Evolutionary conservation across 2,888 invertebrate genomes (phyloP).

Genomic region (Sinodicranocentrus sp.): DNA sequence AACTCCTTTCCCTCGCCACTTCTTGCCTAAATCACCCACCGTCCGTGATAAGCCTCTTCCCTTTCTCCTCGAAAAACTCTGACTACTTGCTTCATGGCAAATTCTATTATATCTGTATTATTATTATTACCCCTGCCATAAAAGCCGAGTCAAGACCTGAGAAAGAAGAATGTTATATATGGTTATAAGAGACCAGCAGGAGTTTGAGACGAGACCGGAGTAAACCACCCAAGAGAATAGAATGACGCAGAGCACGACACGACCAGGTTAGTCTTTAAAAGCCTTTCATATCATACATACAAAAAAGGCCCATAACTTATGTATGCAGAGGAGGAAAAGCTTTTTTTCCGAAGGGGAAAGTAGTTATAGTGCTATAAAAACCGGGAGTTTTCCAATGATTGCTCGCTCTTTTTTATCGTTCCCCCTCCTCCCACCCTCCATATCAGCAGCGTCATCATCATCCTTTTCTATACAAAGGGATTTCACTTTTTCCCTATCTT

Average conservation of each 20-base stretch:
- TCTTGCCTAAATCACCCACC: conserved; percentile 63
- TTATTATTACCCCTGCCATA: conserved; percentile 60
- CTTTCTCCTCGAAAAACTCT: conserved; percentile 11
- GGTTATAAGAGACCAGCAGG: neutral
- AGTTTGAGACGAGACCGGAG: conserved; percentile 19
- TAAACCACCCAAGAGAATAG: conserved; percentile 60
- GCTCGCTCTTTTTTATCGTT: conserved; percentile 42
- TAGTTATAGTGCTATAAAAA: conserved; percentile 44
- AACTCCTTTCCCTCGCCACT: conserved; percentile 62
- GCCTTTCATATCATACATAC: conserved; percentile 38
- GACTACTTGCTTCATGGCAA: conserved; percentile 39
- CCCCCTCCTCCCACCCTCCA: conserved; percentile 38
- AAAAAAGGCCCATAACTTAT: conserved; percentile 38
- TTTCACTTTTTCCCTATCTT: conserved; percentile 48
- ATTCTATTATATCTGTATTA: conserved; percentile 66
- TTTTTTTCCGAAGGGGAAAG: conserved; percentile 21
- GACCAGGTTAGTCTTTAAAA: conserved; percentile 59
- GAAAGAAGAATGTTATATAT: too few species aligned
- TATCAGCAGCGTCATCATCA: conserved; percentile 29
- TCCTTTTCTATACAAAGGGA: conserved; percentile 33
- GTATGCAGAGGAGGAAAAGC: conserved; percentile 49
- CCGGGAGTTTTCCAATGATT: conserved; percentile 39
- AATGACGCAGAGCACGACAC: conserved; percentile 57
- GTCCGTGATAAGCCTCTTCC: conserved; percentile 62
- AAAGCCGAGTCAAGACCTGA: conserved; percentile 50